Evolutionary conservation across 2,797 vertebrate genomes (phyloP).

Genomic region (Syngnathus rostellatus): DNA sequence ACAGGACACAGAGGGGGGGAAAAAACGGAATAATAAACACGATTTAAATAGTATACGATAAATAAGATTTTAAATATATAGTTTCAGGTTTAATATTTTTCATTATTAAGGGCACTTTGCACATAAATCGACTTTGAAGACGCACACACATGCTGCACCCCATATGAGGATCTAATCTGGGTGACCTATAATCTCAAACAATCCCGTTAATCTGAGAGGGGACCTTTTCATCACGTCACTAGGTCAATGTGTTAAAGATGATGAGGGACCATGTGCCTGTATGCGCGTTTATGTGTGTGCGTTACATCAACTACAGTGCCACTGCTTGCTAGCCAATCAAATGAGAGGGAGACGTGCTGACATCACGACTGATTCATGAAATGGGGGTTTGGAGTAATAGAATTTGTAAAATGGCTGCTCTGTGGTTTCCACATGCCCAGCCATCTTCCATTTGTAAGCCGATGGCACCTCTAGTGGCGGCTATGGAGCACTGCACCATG

Average conservation of each 20-base stretch:
- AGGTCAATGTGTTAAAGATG: slow-evolving; percentile 37
- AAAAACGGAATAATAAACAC: not conserved
- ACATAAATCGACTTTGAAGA: not conserved
- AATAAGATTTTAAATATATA: not conserved
- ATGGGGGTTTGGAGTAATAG: slow-evolving; percentile 73
- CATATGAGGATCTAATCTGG: slow-evolving; percentile 12
- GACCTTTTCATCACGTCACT: slow-evolving; percentile 37
- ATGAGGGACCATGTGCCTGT: slow-evolving; percentile 9
- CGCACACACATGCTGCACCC: not conserved
- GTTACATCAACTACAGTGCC: slow-evolving; percentile 15
- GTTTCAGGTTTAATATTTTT: not conserved
- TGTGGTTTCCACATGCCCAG: slow-evolving; percentile 37
- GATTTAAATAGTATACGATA: not conserved
- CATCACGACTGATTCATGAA: slow-evolving; percentile 76
- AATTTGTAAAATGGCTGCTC: slow-evolving; percentile 74
- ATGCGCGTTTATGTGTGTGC: slow-evolving; percentile 11
- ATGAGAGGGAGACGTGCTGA: slow-evolving; percentile 37
- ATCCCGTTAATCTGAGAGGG: slow-evolving; percentile 35
- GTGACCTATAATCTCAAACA: slow-evolving; percentile 5
- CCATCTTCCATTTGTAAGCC: slow-evolving; percentile 55
- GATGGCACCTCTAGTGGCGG: slow-evolving; percentile 56
- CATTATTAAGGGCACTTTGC: not conserved
- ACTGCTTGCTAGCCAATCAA: slow-evolving; percentile 52
- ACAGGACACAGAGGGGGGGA: not conserved
- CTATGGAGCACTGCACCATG: slow-evolving; percentile 20